Evolutionary conservation across 2,888 invertebrate genomes (phyloP), one percentile per base, ranked within the genome.

Genomic region (Campoplex capitator): DNA sequence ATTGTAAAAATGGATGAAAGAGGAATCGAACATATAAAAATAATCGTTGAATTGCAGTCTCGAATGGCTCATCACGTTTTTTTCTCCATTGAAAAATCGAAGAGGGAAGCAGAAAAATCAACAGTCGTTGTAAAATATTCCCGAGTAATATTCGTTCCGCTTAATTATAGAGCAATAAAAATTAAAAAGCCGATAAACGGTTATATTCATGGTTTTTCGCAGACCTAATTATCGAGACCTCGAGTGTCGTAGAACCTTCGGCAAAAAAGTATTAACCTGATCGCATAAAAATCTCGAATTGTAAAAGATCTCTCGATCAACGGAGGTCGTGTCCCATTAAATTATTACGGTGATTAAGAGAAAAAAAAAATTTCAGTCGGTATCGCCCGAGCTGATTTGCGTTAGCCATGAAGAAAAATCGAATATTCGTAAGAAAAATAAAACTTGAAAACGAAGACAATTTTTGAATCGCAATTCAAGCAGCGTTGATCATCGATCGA

Each of bases 311-410:
- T 54, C 75, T 73, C 84, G 85, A 77, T 70, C 71, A 56, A 67
- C 75, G 86, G 88, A 87, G 89, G 88, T 89, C 88, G 84, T 82
- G 88, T 84, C 86, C 87, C 85, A 88, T 89, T 87, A 87, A 89
- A 83, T 79, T 9, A 28, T 56, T 48, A 45, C 86, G 67, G 79
- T 75, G 58, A 75, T 75, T 86, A 75, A 88, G 83, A 42, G 1
- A 83, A 85, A 71, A 85, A 71, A 85, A 85, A 88, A 87, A 62
- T 32, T 76, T 73, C 48, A 38, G 32, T 32, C 81, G 48, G 62
- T 80, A 78, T 67, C 74, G 81, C 70, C 76, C 68, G 51, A 85
- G 73, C n/a, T 74, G 70, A 80, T 70, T 23, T 32, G 16, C 62
- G 62, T 62, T 65, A 70, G 70, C 11, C 35, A 38, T 82, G 65